Evolutionary conservation across 2,888 invertebrate genomes (phyloP).

Genomic region (Disparrhopalites patrizii): DNA sequence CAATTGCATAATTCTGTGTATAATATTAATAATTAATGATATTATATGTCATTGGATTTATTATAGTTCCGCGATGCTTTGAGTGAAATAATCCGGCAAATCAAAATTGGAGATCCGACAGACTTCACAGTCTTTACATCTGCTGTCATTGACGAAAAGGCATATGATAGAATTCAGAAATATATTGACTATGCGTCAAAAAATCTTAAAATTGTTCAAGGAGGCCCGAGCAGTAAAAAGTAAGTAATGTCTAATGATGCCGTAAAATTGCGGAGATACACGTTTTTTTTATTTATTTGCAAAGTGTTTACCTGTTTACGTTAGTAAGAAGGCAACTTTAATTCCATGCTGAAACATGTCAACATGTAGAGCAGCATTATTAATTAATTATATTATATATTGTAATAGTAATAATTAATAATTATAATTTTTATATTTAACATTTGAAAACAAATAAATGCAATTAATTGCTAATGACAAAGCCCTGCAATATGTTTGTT

Average conservation of each 20-base stretch:
- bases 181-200: conserved; percentile 85
- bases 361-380: too few species aligned
- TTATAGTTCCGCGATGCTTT: conserved; percentile 67
- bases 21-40: conserved; percentile 2
- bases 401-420: neutral
- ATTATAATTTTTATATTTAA: too few species aligned
- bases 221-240: conserved; percentile 81
- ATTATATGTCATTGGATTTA: conserved; percentile 16
- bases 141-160: conserved; percentile 95
- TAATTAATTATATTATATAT: neutral
- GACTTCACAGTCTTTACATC: conserved; percentile 79
- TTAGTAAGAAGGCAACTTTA: too few species aligned
- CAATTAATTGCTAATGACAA: neutral
- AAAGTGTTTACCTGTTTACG: too few species aligned
- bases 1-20: neutral
- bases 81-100: conserved; percentile 61
- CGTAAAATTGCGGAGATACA: neutral
- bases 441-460: too few species aligned
- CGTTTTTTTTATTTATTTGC: neutral
- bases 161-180: conserved; percentile 80
- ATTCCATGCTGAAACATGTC: too few species aligned
- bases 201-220: conserved; percentile 74
- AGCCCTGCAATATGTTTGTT: conserved; percentile 22
- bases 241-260: conserved; percentile 49
- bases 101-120: conserved; percentile 82